Evolutionary conservation across 2,888 invertebrate genomes (phyloP).

Genomic region (Tipula helvola): DNA sequence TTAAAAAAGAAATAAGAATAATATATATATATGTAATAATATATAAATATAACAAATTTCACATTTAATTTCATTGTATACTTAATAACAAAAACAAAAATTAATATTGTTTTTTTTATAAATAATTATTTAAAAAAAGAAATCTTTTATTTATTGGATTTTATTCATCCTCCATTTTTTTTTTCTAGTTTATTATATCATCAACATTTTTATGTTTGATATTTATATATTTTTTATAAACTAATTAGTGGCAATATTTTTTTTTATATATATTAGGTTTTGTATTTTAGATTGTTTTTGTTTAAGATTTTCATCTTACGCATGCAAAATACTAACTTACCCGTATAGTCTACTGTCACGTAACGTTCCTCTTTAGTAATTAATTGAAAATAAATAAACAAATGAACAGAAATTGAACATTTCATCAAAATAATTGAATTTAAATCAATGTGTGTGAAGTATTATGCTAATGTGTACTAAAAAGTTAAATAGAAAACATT

Average conservation of each 20-base stretch:
- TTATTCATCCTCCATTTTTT: background rate
- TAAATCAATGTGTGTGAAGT: too few relatives aligned
- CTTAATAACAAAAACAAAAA: background rate
- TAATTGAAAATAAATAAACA: slow-evolving; percentile 9
- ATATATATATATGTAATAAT: background rate
- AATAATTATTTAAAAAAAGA: slow-evolving; percentile 6
- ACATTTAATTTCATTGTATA: background rate
- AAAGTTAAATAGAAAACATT: too few relatives aligned
- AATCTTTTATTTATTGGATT: background rate
- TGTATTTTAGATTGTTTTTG: background rate
- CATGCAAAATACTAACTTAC: slow-evolving; percentile 31
- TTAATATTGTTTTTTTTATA: background rate
- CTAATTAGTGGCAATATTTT: background rate
- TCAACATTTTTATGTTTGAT: background rate
- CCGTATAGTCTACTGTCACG: slow-evolving; percentile 85
- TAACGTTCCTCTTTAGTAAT: slow-evolving; percentile 62
- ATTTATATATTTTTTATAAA: too few relatives aligned
- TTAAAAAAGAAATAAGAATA: background rate
- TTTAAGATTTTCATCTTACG: background rate
- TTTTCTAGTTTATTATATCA: background rate
- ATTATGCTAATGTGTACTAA: too few relatives aligned
- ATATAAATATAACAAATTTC: background rate
- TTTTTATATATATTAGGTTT: background rate
- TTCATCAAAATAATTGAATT: too few relatives aligned
- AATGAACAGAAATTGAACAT: background rate